A percentile compares a stretch with the other conserved stretches of the same genome.
These are phyloP conservation scores for Mythimna ferrago DNA, from an alignment of 2,888 invertebrate species.

Conservation along the genomic window DNA sequence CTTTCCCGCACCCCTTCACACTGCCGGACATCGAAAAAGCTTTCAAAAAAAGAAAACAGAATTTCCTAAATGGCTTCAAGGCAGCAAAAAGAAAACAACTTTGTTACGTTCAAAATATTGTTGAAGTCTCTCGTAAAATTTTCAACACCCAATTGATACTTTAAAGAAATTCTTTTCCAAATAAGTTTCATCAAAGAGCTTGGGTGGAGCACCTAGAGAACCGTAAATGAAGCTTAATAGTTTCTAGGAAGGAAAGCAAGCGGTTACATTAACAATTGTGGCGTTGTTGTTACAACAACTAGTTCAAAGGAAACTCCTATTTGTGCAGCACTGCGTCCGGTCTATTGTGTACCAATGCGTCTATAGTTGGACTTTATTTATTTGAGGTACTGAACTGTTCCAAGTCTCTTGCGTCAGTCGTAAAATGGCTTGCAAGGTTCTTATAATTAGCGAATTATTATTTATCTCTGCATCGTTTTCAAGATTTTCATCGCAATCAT, in stretches of 20 bases:
- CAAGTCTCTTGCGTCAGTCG: constrained; percentile 19
- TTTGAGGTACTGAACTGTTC: constrained; percentile 52
- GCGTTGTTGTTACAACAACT: constrained; percentile 75
- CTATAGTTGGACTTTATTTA: constrained; percentile 74
- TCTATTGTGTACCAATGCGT: constrained; percentile 78
- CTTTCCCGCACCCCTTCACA: constrained; percentile 65
- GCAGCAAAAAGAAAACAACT: constrained; percentile 26
- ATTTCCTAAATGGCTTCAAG: constrained; percentile 40
- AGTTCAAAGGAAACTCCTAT: constrained; percentile 88
- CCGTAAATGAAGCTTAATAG: constrained; percentile 68
- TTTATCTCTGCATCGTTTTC: not conserved
- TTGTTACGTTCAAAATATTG: constrained; percentile 24
- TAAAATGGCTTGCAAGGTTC: constrained; percentile 11
- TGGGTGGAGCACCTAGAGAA: constrained; percentile 45
- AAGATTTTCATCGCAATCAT: not conserved
- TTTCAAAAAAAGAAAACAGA: constrained; percentile 45
- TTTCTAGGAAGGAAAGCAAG: constrained; percentile 72
- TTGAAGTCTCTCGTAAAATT: constrained; percentile 34
- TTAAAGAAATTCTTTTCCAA: constrained; percentile 43
- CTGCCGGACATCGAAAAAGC: constrained; percentile 50
- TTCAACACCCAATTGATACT: constrained; percentile 44
- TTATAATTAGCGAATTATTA: constrained; percentile 25
- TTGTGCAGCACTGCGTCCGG: constrained; percentile 83
- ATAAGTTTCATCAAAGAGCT: constrained; percentile 60
- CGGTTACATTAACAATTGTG: constrained; percentile 75